phyloP scores from a whole-genome alignment of 2,113 vertebrate genomes.

The Microtus montanus region DNA sequence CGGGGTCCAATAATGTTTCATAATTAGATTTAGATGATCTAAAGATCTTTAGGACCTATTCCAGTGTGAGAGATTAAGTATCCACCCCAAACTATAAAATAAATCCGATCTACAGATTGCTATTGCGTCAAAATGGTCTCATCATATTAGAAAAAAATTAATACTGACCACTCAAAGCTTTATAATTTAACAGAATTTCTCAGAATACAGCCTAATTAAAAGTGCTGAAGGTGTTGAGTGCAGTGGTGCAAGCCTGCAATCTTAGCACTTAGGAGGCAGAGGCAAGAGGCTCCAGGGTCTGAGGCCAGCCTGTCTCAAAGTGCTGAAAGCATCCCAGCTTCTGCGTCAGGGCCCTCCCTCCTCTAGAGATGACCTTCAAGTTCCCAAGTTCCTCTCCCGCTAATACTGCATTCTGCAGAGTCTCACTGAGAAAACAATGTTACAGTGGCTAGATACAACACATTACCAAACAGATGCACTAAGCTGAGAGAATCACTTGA shows the following conservation, averaged over 20 bases:
- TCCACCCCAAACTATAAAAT: conserved; percentile 48
- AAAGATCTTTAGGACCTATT: background rate
- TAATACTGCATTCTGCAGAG: conserved; percentile 11
- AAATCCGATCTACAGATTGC: conserved; percentile 25
- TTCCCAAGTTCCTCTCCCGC: background rate
- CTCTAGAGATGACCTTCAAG: background rate
- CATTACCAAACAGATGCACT: conserved; percentile 26
- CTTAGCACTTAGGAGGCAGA: background rate
- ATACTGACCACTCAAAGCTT: conserved; percentile 47
- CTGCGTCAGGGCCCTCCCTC: background rate
- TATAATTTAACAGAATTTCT: conserved; percentile 23
- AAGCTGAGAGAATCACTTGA: background rate
- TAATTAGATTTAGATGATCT: conserved; percentile 49
- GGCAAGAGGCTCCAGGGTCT: background rate
- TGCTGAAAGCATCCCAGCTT: background rate
- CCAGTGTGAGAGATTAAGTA: conserved; percentile 39
- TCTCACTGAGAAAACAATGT: conserved; percentile 51
- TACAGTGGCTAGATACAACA: conserved; percentile 32
- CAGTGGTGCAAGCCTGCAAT: background rate
- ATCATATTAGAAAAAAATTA: conserved; percentile 49
- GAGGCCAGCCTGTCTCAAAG: background rate
- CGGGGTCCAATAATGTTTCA: background rate
- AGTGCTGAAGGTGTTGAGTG: background rate
- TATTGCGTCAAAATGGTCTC: conserved; percentile 14
- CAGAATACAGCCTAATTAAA: conserved; percentile 36